Base-by-base conservation (phyloP, 2,113 vertebrate species). In the Forbesichthys papilliferus region DNA sequence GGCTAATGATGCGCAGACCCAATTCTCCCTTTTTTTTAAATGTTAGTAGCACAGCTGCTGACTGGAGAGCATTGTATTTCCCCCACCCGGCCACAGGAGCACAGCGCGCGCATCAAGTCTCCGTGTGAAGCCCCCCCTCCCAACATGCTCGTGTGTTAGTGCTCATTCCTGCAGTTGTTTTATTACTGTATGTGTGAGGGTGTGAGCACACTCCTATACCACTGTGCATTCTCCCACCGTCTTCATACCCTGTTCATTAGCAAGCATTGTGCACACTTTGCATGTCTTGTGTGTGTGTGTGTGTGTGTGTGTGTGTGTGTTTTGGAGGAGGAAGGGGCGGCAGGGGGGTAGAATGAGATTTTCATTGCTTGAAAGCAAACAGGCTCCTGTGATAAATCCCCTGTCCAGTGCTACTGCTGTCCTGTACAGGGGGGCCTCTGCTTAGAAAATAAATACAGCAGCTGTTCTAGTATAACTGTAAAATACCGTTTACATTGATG, bases 381-480 rank as follows among this genome's bases (percentile, higher is more conserved):
- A 60, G 69, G 64, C 68, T 74, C 66, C 46, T 73, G 69, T 77
- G 64, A 73, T 82, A 75, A 84, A 74, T 71, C 74, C 74, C 20
- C 11, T 48, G 77, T 75, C 78, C 66, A 71, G 80, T 80, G 77
- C 71, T 82, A 61, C 76, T 74, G 68, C 73, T 77, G 65, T 83
- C 64, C 67, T 79, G 59, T 74, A 78, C 77, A 68, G 64, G 64
- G 64, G 27, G 61, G 53, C 49, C 78, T 78, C 63, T 81, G 42
- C 51, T 77, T 54, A 54, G 59, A 73, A 76, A 60, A 55, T 71
- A 77, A 85, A 83, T 78, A 71, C 56, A 64, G 62, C 74, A 76
- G 69, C 75, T 85, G 73, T 79, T 80, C 68, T 77, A 80, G 64
- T 72, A 78, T 87, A 84, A 81, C 60, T 77, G 69, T 47, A 42